Conservation (phyloP, 2,888 invertebrate species). For the Spilosoma lubricipeda region DNA sequence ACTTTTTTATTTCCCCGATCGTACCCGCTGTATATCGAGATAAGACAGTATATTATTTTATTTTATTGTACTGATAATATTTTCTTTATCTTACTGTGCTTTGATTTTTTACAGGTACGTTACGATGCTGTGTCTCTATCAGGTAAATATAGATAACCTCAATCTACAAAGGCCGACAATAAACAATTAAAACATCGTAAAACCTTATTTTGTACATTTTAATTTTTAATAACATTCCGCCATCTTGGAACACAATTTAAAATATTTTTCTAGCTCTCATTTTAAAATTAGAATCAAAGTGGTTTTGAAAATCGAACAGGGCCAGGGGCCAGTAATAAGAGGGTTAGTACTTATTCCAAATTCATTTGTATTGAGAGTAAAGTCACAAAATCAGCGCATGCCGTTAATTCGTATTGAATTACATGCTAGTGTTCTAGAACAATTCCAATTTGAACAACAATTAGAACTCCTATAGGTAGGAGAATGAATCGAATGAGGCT, state of each 20-base stretch:
- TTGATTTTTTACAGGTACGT: conserved; percentile 73
- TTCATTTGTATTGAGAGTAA: conserved; percentile 48
- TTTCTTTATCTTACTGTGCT: conserved; percentile 51
- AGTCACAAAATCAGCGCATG: conserved; percentile 65
- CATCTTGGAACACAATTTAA: neutral
- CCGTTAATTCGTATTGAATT: conserved; percentile 86
- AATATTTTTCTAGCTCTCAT: neutral
- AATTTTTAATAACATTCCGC: conserved; percentile 2
- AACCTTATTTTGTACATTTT: conserved; percentile 7
- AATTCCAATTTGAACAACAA: conserved; percentile 68
- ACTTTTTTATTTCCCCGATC: conserved; percentile 74
- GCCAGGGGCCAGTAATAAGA: neutral
- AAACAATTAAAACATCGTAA: conserved; percentile 27
- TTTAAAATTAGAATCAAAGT: conserved; percentile 6
- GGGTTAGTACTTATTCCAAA: conserved; percentile 17
- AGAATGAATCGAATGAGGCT: conserved; percentile 69
- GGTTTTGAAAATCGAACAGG: neutral
- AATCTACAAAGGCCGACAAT: conserved; percentile 35
- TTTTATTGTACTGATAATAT: conserved; percentile 63
- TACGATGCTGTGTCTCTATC: conserved; percentile 75
- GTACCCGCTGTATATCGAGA: conserved; percentile 61
- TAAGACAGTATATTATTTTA: conserved; percentile 65
- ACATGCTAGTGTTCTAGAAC: conserved; percentile 72
- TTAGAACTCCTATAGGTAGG: conserved; percentile 59
- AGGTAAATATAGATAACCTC: conserved; percentile 68